Conservation (phyloP, 2,888 invertebrate species). For the Ferrisia virgata region DNA sequence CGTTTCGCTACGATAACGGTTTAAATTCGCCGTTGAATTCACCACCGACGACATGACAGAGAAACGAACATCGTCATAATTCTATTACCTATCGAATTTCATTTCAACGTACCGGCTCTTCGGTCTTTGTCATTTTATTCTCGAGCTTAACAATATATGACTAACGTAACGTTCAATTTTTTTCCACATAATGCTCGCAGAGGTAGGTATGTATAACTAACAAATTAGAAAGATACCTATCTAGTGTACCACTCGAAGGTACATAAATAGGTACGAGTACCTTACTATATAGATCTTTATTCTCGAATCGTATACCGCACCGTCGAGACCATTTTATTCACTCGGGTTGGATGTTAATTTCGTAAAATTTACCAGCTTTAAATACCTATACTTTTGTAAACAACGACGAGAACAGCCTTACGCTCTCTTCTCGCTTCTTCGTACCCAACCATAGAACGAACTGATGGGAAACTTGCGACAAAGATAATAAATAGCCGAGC, state of each 20-base stretch:
- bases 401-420: not conserved
- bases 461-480: not conserved
- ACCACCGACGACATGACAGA: too few relatives aligned
- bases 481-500: not conserved
- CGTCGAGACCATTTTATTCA: not conserved
- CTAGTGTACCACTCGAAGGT: too few relatives aligned
- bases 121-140: not conserved
- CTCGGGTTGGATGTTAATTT: not conserved
- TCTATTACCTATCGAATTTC: not conserved
- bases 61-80: not conserved
- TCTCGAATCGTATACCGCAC: too few relatives aligned
- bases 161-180: not conserved
- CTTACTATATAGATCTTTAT: too few relatives aligned
- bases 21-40: too few relatives aligned
- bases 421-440: not conserved
- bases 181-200: too few relatives aligned
- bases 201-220: too few relatives aligned
- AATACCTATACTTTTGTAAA: not conserved
- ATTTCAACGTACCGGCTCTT: not conserved
- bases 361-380: not conserved
- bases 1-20: too few relatives aligned
- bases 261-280: too few relatives aligned
- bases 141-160: not conserved
- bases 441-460: not conserved
- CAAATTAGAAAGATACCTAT: too few relatives aligned